Evolutionary conservation across 2,888 invertebrate species (phyloP), one percentile per base, ranked within the genome.

Genomic region (Pelosia muscerda): DNA sequence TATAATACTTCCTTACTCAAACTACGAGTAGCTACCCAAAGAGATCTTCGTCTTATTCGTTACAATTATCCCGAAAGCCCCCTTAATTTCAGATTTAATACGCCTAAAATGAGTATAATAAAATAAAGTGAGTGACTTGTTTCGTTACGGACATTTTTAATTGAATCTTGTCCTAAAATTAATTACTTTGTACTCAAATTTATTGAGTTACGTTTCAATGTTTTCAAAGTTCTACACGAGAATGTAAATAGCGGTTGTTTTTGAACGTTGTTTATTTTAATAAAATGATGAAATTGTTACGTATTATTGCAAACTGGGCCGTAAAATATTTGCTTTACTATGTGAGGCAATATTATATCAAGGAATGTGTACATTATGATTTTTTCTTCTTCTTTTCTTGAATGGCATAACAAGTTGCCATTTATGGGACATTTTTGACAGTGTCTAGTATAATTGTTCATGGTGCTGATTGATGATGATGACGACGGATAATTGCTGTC

Each of bases 141-240:
- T 67, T 58, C 26, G 38, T 42, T 53, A 49, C 25, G 11, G 19
- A 49, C 61, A 65, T 61, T 65, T 65, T 63, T 56, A 62, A 65
- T 69, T 66, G 56, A 70, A 66, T 59, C 60, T 55, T 63, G 26
- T 57, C 58, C 54, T 59, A 54, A 66, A 70, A 64, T 75, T 76
- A 68, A 72, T 71, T 64, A 62, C 28, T 26, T 63, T 58, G 23
- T 58, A 65, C 61, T 59, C 58, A 68, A 69, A 63, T 75, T 76
- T 66, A 72, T 71, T 65, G 15, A 22, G 13, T 26, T 28, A 22
- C 13, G 3, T 26, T 61, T 61, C 2, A 28, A 49, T 49, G n/a
- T 42, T 59, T 59, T 31, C 34, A 54, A 63, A 15, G 26, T 57
- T 31, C 22, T 23, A 31, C 13, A 15, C 31, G 10, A 26, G 5